phyloP scores from a whole-genome alignment of 2,888 invertebrate species.

The Apamea sordens region DNA sequence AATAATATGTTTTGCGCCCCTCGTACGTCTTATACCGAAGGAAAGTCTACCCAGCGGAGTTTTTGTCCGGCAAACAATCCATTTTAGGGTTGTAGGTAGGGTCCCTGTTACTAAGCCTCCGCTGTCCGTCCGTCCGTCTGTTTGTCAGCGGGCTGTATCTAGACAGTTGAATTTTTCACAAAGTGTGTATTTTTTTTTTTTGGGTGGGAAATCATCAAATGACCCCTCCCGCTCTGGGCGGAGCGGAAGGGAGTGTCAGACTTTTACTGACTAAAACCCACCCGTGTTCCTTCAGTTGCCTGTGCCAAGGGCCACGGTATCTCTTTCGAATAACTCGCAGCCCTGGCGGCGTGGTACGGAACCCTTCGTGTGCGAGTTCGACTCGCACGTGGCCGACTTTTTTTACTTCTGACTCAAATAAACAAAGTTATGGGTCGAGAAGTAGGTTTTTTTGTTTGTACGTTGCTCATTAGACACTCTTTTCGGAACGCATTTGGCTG shows the following conservation, averaged over 20 bases:
- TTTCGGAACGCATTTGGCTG: conserved; percentile 65
- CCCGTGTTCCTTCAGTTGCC: too few species aligned
- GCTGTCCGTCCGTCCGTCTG: neutral
- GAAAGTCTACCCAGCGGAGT: neutral
- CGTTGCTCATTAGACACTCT: conserved; percentile 57
- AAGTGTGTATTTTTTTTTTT: too few species aligned
- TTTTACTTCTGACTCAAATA: conserved; percentile 33
- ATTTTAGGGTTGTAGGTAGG: too few species aligned
- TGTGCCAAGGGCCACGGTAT: too few species aligned
- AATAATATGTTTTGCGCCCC: conserved; percentile 29
- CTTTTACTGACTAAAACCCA: too few species aligned
- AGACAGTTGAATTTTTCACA: too few species aligned
- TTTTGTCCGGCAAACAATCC: conserved; percentile 27
- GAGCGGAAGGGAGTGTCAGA: too few species aligned
- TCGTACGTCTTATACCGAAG: neutral
- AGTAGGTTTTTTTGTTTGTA: conserved; percentile 61
- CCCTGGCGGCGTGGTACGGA: too few species aligned
- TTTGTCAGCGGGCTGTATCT: neutral
- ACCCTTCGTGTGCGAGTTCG: too few species aligned
- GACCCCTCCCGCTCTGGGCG: too few species aligned
- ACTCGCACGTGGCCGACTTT: neutral
- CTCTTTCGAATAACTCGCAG: too few species aligned
- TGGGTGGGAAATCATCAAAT: too few species aligned
- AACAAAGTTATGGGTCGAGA: conserved; percentile 27
- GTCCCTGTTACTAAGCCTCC: neutral